Base-by-base conservation (phyloP, 2,888 invertebrate species). In the Cantharis flavilabris region DNA sequence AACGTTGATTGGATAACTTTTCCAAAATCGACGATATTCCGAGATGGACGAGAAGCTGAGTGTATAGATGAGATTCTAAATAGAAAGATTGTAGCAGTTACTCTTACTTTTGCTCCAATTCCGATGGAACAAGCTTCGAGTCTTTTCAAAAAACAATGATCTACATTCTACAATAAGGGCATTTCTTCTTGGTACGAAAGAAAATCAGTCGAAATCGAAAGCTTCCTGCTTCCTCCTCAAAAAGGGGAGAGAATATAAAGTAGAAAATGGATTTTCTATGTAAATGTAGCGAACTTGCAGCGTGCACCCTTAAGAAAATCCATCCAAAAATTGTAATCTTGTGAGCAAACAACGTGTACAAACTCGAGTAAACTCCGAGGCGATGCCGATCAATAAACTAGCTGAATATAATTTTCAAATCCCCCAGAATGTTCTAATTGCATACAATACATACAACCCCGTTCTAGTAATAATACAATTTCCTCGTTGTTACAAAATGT, bases 391-490 rank as follows among this genome's bases (percentile, higher is more conserved):
- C 65, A 67, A 67, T 67, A 67, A 67, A 9, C 23, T 26, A 67
- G 65, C 65, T 20, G 65, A 67, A 67, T 67, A 67, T 67, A 67
- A 67, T 67, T 67, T 67, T 26, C 23, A 67, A 67, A 23, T 26
- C 65, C 65, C 65, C 65, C 26, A 67, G 23, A 67, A 26, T 67
- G 65, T 67, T 67, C 65, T 67, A 67, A 67, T 67, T 67, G 65
- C 11, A 67, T 11, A 23, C 23, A 67, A 26, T 20, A 67, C 23
- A 67, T 23, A 67, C 65, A 23, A 23, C 26, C 14, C 65, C 9
- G 65, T 49, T 49, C n/a, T 49, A 9, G 49, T 49, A 49, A 67
- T n/a, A 67, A 67, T n/a, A 67, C 26, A 23, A 67, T 67, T 67
- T 26, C 65, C 9, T 67, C 13, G 20, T 14, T 26, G 64, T 49